Evolutionary conservation across 2,888 invertebrate species (phyloP).

Genomic region (Agrilus cyanescens): DNA sequence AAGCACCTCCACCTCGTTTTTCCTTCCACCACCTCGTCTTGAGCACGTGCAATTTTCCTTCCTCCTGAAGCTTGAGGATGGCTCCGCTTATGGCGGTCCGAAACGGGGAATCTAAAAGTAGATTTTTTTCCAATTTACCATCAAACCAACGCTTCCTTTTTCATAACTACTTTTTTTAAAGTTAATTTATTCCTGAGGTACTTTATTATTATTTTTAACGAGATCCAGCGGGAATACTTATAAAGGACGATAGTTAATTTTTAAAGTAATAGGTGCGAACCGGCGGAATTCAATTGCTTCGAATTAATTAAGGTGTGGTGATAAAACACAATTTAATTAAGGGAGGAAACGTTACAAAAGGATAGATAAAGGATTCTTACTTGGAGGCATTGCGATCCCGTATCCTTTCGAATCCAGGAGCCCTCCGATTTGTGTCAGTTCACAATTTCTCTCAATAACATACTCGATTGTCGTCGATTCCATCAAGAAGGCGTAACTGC

Average conservation of each 20-base stretch:
- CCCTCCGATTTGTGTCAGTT: conserved; percentile 82
- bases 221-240: too few species aligned
- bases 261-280: background rate
- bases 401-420: conserved; percentile 91
- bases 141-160: too few species aligned
- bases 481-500: conserved; percentile 92
- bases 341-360: background rate
- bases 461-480: conserved; percentile 97
- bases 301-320: background rate
- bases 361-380: conserved; percentile 46
- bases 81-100: conserved; percentile 89
- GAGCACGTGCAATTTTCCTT: conserved; percentile 80
- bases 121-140: background rate
- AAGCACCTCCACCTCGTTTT: conserved; percentile 78
- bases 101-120: conserved; percentile 74
- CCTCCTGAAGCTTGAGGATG: conserved; percentile 90
- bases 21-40: conserved; percentile 99
- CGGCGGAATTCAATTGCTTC: background rate
- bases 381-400: conserved; percentile 87
- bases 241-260: conserved; percentile 1
- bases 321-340: background rate
- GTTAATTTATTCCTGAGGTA: too few species aligned
- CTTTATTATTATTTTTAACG: too few species aligned
- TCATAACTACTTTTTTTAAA: too few species aligned
- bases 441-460: conserved; percentile 79